Evolutionary conservation across 2,113 vertebrate species (phyloP).

Genomic region (Stigmatopora argus): DNA sequence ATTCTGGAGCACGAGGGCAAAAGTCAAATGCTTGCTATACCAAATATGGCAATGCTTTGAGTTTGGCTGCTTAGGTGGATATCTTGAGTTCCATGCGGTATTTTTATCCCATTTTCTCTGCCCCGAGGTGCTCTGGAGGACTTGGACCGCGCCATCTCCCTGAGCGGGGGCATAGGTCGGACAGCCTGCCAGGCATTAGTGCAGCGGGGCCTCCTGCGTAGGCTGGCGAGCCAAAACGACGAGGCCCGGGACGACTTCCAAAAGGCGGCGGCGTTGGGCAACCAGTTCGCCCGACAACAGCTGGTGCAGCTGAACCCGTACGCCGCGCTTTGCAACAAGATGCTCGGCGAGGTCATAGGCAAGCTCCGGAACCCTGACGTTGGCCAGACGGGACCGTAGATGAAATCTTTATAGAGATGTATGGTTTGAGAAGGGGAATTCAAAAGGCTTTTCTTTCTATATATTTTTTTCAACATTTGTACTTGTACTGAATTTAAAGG

Average conservation of each 20-base stretch:
- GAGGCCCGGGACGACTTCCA: slow-evolving; percentile 76
- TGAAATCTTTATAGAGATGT: neutral
- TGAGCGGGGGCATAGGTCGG: slow-evolving; percentile 71
- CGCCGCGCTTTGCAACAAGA: slow-evolving; percentile 90
- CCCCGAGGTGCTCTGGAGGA: slow-evolving; percentile 79
- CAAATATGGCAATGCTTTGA: no score
- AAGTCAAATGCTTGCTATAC: no score
- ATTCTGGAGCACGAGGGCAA: no score
- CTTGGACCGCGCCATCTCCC: slow-evolving; percentile 74
- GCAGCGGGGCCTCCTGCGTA: slow-evolving; percentile 81
- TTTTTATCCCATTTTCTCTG: slow-evolving; percentile 7
- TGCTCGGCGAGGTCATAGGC: slow-evolving; percentile 81
- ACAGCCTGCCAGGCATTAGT: slow-evolving; percentile 82
- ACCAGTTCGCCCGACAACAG: slow-evolving; percentile 83
- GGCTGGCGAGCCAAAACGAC: slow-evolving; percentile 68
- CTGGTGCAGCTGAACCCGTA: slow-evolving; percentile 85
- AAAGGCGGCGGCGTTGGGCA: slow-evolving; percentile 79
- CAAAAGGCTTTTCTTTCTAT: neutral
- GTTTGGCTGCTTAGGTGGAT: no score
- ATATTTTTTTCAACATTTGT: no score
- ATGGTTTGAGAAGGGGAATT: no score
- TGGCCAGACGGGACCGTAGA: slow-evolving; percentile 14
- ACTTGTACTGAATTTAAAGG: no score
- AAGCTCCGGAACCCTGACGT: slow-evolving; percentile 70
- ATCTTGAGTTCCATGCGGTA: no score